A percentile compares a stretch with the other conserved stretches of the same genome.
phyloP scores from a whole-genome alignment of 2,888 invertebrate species.

The Hanleya hanleyi region DNA sequence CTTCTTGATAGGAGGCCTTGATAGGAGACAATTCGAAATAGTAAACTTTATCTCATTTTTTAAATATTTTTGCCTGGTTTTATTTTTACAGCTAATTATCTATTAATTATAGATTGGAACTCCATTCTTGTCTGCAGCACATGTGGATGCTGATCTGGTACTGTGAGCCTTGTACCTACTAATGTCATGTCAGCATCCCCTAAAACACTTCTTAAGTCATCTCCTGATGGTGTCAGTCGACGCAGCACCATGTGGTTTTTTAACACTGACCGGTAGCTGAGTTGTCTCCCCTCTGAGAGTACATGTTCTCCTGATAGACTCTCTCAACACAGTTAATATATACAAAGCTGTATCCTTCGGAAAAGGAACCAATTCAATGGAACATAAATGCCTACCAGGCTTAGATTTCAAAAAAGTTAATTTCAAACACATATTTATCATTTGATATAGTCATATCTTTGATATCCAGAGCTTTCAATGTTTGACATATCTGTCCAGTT shows the following conservation, averaged over 20 bases:
- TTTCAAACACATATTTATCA: not conserved
- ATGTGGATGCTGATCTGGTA: not conserved
- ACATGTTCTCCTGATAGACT: not conserved
- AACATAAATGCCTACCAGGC: not conserved
- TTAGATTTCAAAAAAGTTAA: not conserved
- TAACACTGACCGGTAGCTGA: not conserved
- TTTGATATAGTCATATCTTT: not conserved
- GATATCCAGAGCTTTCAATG: not conserved
- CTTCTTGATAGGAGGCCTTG: too few species aligned
- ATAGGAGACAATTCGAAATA: too few species aligned
- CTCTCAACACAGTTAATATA: not conserved
- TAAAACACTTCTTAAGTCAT: not conserved
- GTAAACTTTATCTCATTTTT: too few species aligned
- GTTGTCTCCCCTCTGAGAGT: not conserved
- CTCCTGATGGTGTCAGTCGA: not conserved
- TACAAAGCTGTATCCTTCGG: not conserved
- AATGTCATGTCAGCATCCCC: not conserved
- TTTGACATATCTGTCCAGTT: not conserved
- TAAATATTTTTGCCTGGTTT: too few species aligned
- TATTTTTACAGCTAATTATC: too few species aligned
- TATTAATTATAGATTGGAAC: too few species aligned
- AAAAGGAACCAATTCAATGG: not conserved
- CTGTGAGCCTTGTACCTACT: not conserved
- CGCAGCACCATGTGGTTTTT: not conserved
- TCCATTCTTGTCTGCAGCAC: not conserved